Percentiles rank a stretch among this genome's conserved stretches.
These are phyloP conservation scores for Chelon labrosus DNA, from an alignment of 2,797 vertebrate species.

Conservation along the genomic window DNA sequence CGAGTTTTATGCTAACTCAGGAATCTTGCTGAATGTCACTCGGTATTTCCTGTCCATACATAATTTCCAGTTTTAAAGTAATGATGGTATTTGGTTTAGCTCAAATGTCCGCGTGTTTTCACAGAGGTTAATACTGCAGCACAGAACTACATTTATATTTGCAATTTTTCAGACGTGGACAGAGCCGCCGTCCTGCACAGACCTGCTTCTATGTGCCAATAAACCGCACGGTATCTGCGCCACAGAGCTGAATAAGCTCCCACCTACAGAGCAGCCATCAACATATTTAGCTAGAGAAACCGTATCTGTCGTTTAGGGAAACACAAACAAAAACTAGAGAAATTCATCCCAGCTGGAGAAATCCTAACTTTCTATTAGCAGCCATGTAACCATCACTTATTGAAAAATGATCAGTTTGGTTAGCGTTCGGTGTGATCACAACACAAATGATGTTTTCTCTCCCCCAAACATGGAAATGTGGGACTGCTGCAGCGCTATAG, in stretches of 20 bases:
- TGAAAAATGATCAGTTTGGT: slow-evolving; percentile 45
- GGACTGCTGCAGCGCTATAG: slow-evolving; percentile 15
- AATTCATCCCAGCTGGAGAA: slow-evolving; percentile 34
- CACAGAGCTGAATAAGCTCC: slow-evolving; percentile 43
- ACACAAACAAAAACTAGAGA: slow-evolving; percentile 25
- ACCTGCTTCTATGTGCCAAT: slow-evolving; percentile 28
- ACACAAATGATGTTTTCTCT: slow-evolving; percentile 38
- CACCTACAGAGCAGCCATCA: slow-evolving; percentile 41
- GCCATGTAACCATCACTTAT: slow-evolving; percentile 23
- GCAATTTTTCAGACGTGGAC: slow-evolving; percentile 48
- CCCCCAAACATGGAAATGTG: slow-evolving; percentile 33
- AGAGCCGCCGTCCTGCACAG: slow-evolving; percentile 32
- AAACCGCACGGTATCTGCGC: slow-evolving; percentile 49
- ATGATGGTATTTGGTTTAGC: slow-evolving; percentile 74
- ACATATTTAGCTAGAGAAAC: slow-evolving; percentile 27
- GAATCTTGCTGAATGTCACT: slow-evolving; percentile 71
- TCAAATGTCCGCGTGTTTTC: slow-evolving; percentile 70
- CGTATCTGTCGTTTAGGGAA: slow-evolving; percentile 18
- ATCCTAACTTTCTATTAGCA: slow-evolving; percentile 23
- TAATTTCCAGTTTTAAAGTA: slow-evolving; percentile 69
- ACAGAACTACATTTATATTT: slow-evolving; percentile 37
- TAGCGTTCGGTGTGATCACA: slow-evolving; percentile 28
- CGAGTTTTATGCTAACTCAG: slow-evolving; percentile 69
- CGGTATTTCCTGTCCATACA: slow-evolving; percentile 73
- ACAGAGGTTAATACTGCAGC: slow-evolving; percentile 54